Percentiles rank a stretch among this genome's conserved stretches.
These are phyloP conservation scores for Hemicentrotus pulcherrimus DNA, from an alignment of 35 echinoderm and acorn worm genomes.

Conservation along the genomic window DNA sequence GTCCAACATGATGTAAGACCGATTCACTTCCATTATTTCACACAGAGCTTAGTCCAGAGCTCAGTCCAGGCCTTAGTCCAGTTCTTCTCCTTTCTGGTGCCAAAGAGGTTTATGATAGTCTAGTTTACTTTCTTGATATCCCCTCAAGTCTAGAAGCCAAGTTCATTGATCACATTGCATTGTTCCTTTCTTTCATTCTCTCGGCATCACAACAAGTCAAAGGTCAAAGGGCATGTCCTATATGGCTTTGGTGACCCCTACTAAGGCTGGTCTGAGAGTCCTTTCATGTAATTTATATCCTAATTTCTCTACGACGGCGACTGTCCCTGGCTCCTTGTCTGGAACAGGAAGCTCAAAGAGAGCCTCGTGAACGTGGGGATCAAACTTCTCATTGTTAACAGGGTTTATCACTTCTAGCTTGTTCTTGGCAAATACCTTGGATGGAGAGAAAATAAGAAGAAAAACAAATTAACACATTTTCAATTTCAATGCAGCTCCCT, in stretches of 20 bases:
- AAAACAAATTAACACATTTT: background rate
- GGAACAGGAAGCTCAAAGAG: conserved; percentile 86
- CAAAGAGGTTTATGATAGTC: background rate
- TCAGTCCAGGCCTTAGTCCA: background rate
- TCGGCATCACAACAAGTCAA: background rate
- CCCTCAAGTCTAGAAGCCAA: background rate
- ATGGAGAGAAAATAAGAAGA: background rate
- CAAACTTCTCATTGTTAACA: conserved; percentile 85
- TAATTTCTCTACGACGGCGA: conserved; percentile 92
- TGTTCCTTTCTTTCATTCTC: background rate
- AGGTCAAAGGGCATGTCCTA: conserved; percentile 17
- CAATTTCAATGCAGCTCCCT: background rate
- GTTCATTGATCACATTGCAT: background rate
- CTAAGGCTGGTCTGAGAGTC: conserved; percentile 93
- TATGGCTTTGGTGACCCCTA: conserved; percentile 74
- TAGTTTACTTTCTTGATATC: background rate
- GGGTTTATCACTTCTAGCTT: conserved; percentile 81
- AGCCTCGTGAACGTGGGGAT: conserved; percentile 96
- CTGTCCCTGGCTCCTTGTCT: conserved; percentile 78
- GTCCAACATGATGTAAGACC: background rate
- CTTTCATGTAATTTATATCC: conserved; percentile 92
- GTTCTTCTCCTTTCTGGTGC: background rate
- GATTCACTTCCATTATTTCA: background rate
- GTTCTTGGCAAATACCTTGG: conserved; percentile 91
- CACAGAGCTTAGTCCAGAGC: background rate